Percentiles rank a stretch among this genome's conserved stretches.
Evolutionary conservation across 2,113 vertebrate genomes (phyloP).

Genomic region (Phyllostomus hastatus): DNA sequence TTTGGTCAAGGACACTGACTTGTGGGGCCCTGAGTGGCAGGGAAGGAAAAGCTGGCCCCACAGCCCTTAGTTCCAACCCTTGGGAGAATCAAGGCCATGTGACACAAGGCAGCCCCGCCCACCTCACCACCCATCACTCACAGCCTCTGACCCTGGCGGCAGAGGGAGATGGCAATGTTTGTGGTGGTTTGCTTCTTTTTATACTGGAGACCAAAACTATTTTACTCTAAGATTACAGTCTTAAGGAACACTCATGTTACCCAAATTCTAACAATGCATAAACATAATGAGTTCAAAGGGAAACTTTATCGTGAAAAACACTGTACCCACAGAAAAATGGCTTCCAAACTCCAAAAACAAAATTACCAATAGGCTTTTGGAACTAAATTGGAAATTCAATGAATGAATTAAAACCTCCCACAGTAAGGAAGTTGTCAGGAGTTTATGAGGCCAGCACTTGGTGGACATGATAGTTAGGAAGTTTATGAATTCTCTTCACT

Average conservation of each 20-base stretch:
- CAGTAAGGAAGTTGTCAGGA: background rate
- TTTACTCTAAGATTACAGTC: background rate
- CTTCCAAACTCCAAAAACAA: background rate
- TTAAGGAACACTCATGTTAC: background rate
- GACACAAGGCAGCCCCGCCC: background rate
- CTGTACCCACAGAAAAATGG: background rate
- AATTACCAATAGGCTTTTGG: background rate
- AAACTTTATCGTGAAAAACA: background rate
- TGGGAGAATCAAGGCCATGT: background rate
- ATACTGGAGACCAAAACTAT: background rate
- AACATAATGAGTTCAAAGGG: background rate
- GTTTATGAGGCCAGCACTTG: background rate
- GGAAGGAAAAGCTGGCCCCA: background rate
- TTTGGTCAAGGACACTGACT: background rate
- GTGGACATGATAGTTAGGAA: background rate
- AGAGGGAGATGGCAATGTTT: background rate
- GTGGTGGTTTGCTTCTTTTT: background rate
- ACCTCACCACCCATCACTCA: background rate
- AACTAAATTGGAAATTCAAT: background rate
- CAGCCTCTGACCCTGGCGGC: background rate
- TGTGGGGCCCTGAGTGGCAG: background rate
- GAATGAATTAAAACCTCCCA: background rate
- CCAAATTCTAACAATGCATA: background rate
- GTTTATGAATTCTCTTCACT: background rate
- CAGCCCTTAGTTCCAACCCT: background rate